Conservation (phyloP, 2,113 vertebrate genomes). For the Meleagris gallopavo region DNA sequence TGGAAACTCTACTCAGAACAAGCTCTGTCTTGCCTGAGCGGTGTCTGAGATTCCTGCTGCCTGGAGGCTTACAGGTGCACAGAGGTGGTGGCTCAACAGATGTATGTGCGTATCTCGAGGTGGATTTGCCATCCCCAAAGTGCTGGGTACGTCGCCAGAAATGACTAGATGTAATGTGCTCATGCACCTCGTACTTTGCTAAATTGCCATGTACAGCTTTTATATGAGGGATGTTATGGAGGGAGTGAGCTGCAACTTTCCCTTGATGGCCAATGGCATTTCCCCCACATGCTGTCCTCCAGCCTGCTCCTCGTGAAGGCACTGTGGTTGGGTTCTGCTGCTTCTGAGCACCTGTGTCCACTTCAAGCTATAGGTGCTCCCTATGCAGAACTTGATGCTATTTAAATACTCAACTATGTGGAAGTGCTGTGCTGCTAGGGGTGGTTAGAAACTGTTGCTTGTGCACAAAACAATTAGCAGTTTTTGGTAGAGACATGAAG, state of each 20-base stretch:
- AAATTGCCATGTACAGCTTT: background rate
- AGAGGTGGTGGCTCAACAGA: too few relatives aligned
- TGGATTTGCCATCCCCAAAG: background rate
- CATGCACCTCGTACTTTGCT: background rate
- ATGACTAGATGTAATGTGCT: fast-evolving
- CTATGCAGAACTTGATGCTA: background rate
- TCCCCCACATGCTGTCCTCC: background rate
- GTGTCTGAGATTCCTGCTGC: background rate
- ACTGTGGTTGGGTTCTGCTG: background rate
- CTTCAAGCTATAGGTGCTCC: background rate
- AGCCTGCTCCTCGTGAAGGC: background rate
- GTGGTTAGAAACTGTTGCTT: background rate
- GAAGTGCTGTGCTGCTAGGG: background rate
- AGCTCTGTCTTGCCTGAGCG: background rate
- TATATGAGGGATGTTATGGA: fast-evolving
- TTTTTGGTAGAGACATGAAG: background rate
- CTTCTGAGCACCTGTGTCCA: background rate
- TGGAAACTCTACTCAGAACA: background rate
- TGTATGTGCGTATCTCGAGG: background rate
- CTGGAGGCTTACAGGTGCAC: background rate
- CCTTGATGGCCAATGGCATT: background rate
- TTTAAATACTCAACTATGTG: background rate
- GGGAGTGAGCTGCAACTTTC: background rate
- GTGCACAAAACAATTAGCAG: background rate
- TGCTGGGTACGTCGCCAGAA: background rate